These are phyloP conservation scores for Melipona quadrifasciata DNA, from an alignment of 1,140 invertebrate species.

Conservation along the genomic window DNA sequence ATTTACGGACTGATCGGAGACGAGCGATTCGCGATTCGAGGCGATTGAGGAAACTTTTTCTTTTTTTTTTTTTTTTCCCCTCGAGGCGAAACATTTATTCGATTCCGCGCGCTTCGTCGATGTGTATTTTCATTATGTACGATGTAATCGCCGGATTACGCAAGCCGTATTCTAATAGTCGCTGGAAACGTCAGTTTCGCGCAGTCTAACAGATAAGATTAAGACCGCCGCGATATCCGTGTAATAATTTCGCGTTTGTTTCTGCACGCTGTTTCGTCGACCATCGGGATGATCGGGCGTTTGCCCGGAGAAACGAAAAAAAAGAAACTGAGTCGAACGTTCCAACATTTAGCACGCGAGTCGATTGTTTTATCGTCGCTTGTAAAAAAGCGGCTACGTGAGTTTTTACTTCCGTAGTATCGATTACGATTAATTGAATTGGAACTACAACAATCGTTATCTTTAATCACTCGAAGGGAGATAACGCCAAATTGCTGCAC, in stretches of 20 bases:
- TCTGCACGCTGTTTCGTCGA: too few relatives aligned
- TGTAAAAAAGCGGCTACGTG: not conserved
- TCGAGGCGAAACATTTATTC: not conserved
- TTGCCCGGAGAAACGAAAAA: not conserved
- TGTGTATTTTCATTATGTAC: slow-evolving; percentile 5
- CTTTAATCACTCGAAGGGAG: not conserved
- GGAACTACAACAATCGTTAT: not conserved
- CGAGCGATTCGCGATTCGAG: not conserved
- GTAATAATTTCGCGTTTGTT: slow-evolving; percentile 1
- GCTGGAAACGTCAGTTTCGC: not conserved
- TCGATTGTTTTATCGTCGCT: not conserved
- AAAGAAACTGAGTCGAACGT: not conserved
- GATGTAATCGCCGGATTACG: not conserved
- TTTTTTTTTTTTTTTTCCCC: not conserved
- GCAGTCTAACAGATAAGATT: slow-evolving; percentile 37
- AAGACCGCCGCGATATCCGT: slow-evolving; percentile 19
- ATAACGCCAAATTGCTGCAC: not conserved
- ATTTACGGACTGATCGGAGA: not conserved
- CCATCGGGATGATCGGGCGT: not conserved
- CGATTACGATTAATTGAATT: not conserved
- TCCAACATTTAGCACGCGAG: not conserved
- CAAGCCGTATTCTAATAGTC: slow-evolving; percentile 7
- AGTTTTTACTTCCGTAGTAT: not conserved
- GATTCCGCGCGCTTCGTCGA: not conserved
- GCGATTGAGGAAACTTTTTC: not conserved